Base-by-base conservation (phyloP, 2,113 vertebrate genomes). In the Trachemys scripta region DNA sequence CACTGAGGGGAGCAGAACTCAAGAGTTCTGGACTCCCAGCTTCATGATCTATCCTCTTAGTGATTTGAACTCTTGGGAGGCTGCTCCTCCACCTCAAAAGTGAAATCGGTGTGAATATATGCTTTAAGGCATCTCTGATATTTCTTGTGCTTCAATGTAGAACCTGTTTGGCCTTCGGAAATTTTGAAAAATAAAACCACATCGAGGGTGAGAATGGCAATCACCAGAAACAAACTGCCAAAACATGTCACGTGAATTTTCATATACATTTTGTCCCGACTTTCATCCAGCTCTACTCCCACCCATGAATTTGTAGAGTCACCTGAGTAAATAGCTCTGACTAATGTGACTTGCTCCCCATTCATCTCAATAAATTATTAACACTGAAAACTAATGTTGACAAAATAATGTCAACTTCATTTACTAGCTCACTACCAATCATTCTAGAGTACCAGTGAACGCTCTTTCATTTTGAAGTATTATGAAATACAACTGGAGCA, bases 11-110 rank as follows among this genome's bases (percentile, higher is more conserved):
- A 94, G 80, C 78, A 94, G 87, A 84, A 85, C 89, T 96, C 87
- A 84, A 49, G 38, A 96, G 95, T 96, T 96, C 92, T 95, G 93
- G 95, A 89, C 95, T 96, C 94, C 90, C 93, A 96, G 93, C 57
- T 29, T 78, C 93, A 92, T 95, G 95, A 94, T 97, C 83, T 78
- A 93, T 96, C 92, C 94, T 93, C 45, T 72, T 92, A 93, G 93
- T 86, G 93, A 83, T 54, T 88, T 81, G 53, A 20, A 81, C 85
- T 95, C 96, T 96, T 95, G 53, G 85, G 95, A 95, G 92, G n/a
- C 85, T 2, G 5, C 89, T 95, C 90, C 84, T 97, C 83, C 81
- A 79, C 31, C 81, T 96, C 94, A 88, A 0, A 87, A 83, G 25
- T 47, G 35, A 19, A 20, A 5, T 84, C 56, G 1, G 0, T 83